Conservation (phyloP, 1,140 invertebrate genomes). For the Rhopalosiphum padi region DNA sequence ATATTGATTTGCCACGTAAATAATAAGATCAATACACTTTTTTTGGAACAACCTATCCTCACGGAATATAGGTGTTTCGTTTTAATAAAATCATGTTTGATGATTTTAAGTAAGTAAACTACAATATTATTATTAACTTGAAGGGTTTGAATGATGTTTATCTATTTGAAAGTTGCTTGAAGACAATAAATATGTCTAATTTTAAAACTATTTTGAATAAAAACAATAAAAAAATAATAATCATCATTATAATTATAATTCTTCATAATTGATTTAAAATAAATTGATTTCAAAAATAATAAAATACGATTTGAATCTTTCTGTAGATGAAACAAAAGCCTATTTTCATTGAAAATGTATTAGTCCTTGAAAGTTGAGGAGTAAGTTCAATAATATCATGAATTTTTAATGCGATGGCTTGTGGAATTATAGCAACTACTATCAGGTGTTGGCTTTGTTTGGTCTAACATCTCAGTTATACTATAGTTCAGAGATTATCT, state of each 20-base stretch:
- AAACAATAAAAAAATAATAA: too few relatives aligned
- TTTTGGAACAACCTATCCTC: not conserved
- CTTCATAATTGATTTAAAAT: too few relatives aligned
- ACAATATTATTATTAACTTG: not conserved
- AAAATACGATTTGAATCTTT: not conserved
- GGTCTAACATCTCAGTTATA: not conserved
- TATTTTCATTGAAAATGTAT: not conserved
- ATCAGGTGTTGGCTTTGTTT: not conserved
- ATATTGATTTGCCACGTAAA: too few relatives aligned
- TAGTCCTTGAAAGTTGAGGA: not conserved
- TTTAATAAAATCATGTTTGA: not conserved
- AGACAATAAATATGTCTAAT: too few relatives aligned
- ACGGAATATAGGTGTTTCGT: not conserved
- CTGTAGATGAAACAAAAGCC: not conserved
- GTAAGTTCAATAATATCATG: not conserved
- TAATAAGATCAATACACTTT: too few relatives aligned
- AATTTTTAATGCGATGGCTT: not conserved
- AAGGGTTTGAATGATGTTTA: not conserved
- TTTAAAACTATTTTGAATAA: not conserved
- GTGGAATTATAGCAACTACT: not conserved
- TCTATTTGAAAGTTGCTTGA: not conserved
- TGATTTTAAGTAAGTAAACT: not conserved
- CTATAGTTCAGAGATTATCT: not conserved
- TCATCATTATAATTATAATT: too few relatives aligned
- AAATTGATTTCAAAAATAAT: not conserved